Conservation (phyloP, 2,888 invertebrate genomes). For the Orchesellides sinensis region DNA sequence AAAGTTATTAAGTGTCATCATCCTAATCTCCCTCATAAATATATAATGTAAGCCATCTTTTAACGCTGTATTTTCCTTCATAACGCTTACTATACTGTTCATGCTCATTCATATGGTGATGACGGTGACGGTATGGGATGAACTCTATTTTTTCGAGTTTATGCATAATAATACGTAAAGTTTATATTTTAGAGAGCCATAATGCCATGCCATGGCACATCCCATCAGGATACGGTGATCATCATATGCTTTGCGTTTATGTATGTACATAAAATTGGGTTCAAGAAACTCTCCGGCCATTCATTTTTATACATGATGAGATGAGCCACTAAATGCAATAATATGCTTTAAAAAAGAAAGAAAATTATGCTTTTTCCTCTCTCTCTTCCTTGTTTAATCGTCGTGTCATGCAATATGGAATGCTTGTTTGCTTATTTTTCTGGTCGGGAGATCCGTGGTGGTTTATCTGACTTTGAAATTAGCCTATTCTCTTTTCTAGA, state of each 20-base stretch:
- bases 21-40: neutral
- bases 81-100: too few species aligned
- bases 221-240: neutral
- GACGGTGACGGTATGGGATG: too few species aligned
- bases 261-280: slow-evolving; percentile 55
- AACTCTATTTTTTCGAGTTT: slow-evolving; percentile 34
- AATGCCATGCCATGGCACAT: neutral
- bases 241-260: neutral
- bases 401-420: slow-evolving; percentile 27
- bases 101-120: neutral
- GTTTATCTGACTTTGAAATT: slow-evolving; percentile 62
- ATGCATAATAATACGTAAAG: slow-evolving; percentile 30
- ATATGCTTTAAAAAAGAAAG: slow-evolving; percentile 27
- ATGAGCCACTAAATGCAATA: slow-evolving; percentile 28
- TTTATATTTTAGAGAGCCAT: neutral
- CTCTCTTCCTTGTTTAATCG: slow-evolving; percentile 45
- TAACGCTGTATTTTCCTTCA: too few species aligned
- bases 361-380: slow-evolving; percentile 54
- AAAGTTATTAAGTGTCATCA: neutral
- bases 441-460: slow-evolving; percentile 24
- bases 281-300: slow-evolving; percentile 55
- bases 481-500: slow-evolving; percentile 46
- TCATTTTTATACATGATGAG: slow-evolving; percentile 25
- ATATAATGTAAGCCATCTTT: too few species aligned
- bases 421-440: neutral